Conservation (phyloP, 2,113 vertebrate genomes). For the Ceratotherium simum region DNA sequence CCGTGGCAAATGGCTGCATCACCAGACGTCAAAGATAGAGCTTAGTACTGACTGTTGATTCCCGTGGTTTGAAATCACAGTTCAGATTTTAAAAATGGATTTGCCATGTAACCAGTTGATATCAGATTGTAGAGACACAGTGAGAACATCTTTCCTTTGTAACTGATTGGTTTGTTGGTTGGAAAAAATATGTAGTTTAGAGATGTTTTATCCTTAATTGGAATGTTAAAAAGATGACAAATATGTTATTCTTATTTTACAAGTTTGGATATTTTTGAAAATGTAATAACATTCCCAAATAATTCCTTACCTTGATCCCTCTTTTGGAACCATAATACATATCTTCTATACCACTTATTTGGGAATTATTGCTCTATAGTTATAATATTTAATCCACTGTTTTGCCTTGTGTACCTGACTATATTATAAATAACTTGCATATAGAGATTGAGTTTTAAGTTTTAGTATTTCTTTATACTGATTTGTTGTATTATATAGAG, state of each 20-base stretch:
- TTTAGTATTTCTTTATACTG: conserved; percentile 43
- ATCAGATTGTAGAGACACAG: background rate
- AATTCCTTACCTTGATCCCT: background rate
- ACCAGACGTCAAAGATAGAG: background rate
- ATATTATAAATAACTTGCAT: background rate
- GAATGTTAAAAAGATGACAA: background rate
- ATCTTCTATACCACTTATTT: background rate
- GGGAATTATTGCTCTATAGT: background rate
- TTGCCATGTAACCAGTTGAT: background rate
- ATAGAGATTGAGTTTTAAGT: conserved; percentile 5
- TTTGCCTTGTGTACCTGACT: background rate
- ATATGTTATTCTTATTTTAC: background rate
- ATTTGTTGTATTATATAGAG: background rate
- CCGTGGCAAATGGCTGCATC: background rate
- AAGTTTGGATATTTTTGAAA: conserved; percentile 37
- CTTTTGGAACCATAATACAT: background rate
- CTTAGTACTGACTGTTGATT: background rate
- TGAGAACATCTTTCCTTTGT: conserved; percentile 46
- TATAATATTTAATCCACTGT: background rate
- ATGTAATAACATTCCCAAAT: background rate
- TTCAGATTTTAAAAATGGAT: conserved; percentile 29
- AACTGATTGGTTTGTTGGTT: conserved; percentile 25
- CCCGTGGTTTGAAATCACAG: background rate
- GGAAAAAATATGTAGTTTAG: background rate
- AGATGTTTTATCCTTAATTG: background rate